phyloP scores from a whole-genome alignment of 2,113 vertebrate species.

The Strix uralensis region DNA sequence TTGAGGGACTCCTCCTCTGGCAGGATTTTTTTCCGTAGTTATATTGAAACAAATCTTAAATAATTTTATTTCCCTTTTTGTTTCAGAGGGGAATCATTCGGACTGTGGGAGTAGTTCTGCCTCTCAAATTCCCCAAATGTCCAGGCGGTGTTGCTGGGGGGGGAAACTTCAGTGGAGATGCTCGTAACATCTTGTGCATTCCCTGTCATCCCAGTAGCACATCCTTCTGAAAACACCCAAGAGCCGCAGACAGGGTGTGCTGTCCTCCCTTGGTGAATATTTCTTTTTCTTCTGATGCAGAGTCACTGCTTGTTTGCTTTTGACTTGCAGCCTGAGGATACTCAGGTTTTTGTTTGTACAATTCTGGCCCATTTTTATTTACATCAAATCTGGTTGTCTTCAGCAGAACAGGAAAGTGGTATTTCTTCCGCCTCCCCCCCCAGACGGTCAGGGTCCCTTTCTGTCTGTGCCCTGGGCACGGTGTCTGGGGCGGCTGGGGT shows the following conservation, averaged over 20 bases:
- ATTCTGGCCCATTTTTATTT: background rate
- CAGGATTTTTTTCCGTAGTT: background rate
- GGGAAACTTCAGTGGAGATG: background rate
- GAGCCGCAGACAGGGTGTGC: background rate
- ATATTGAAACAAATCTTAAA: background rate
- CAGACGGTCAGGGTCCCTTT: rapidly evolving
- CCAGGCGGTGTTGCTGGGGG: background rate
- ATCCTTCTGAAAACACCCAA: background rate
- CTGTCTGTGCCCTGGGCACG: rapidly evolving
- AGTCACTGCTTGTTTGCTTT: background rate
- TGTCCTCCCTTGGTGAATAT: background rate
- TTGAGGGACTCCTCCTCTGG: background rate
- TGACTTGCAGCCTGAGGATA: background rate
- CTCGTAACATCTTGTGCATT: background rate
- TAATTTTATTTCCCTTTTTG: slow-evolving; percentile 23
- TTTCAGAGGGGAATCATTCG: background rate
- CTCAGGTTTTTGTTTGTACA: background rate
- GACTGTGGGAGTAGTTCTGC: slow-evolving; percentile 17
- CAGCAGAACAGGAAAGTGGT: background rate
- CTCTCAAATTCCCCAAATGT: background rate
- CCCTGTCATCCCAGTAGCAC: background rate
- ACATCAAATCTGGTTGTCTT: background rate
- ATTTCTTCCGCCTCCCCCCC: background rate
- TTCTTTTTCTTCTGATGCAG: background rate
- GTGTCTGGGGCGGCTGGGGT: background rate